Evolutionary conservation across 1,140 invertebrate species (phyloP).

Genomic region (Diabrotica virgifera): DNA sequence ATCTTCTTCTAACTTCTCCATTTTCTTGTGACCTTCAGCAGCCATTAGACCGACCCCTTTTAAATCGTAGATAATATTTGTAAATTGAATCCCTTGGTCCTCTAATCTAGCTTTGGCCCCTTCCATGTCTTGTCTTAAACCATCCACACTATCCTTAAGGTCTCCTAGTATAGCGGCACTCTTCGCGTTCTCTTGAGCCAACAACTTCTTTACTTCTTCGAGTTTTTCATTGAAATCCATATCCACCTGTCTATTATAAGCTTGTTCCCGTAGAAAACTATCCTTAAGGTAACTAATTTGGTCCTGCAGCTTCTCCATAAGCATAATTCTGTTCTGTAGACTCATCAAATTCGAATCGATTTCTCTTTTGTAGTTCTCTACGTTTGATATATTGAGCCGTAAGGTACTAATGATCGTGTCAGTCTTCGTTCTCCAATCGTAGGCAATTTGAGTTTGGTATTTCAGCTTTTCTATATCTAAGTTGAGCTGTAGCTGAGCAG

Average conservation of each 20-base stretch:
- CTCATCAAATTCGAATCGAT: conserved; percentile 13
- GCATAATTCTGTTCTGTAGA: conserved; percentile 17
- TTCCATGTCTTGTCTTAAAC: conserved; percentile 46
- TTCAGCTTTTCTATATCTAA: conserved; percentile 31
- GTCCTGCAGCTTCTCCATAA: conserved; percentile 55
- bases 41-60: conserved; percentile 39
- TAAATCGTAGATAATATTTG: conserved; percentile 37
- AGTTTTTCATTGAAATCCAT: conserved; percentile 60
- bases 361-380: conserved; percentile 20
- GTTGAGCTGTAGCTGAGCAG: conserved; percentile 6
- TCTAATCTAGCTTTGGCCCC: conserved; percentile 43
- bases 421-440: conserved; percentile 30
- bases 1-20: conserved; percentile 38
- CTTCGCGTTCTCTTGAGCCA: conserved; percentile 44
- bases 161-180: conserved; percentile 46
- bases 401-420: conserved; percentile 27
- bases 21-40: conserved; percentile 37
- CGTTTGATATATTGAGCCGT: conserved; percentile 11
- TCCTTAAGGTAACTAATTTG: conserved; percentile 56
- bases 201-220: conserved; percentile 59
- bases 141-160: conserved; percentile 41
- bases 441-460: conserved; percentile 31
- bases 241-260: conserved; percentile 54
- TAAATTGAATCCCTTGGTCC: conserved; percentile 38
- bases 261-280: conserved; percentile 56